Evolutionary conservation across 2,797 vertebrate species (phyloP), one percentile per base, ranked within the genome.

Genomic region (Gymnopithys bicolor): DNA sequence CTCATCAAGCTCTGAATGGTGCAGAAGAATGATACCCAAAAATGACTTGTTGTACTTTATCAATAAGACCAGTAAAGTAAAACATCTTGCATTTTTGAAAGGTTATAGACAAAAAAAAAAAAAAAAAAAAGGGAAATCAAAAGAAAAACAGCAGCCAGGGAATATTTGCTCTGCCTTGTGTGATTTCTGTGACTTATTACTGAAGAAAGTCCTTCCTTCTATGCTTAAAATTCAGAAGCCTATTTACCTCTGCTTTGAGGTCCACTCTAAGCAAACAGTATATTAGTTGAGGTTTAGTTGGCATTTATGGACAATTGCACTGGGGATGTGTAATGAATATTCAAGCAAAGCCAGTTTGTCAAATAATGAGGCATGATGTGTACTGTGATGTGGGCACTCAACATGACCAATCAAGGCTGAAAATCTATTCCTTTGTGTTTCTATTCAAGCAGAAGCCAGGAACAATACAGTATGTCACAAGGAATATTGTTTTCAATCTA

Each of bases 211-310:
- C 7, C 8, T 78, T 84, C 55, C n/a, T 53, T 87, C 81, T 62
- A 37, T 66, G 52, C 39, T 79, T 94, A 70, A 79, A 87, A 87
- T 87, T 89, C 89, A 87, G 56, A 80, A 79, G 33, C 10, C 32
- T 55, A 41, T 87, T 93, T 89, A 24, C 28, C 41, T 92, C 56
- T 3, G 2, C 13, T 90, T 76, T 79, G 84, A 89, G 67, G 59
- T 81, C 81, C 32, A 32, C 32, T 73, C 23, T 87, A 84, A 90
- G 63, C 67, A 93, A 92, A 90, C 33, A 89, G 17, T 35, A 25
- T 64, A 63, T 76, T 91, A 67, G 48, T 28, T 84, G 79, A 92
- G 55, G 79, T 93, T 95, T 77, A 74, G 49, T 56, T 95, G 85
- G 37, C 84, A 87, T 91, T 92, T 92, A 79, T 43, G 30, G 56